A percentile compares a stretch with the other conserved stretches of the same genome.
Conservation (phyloP, 2,797 vertebrate genomes). For the Myotis myotis region DNA sequence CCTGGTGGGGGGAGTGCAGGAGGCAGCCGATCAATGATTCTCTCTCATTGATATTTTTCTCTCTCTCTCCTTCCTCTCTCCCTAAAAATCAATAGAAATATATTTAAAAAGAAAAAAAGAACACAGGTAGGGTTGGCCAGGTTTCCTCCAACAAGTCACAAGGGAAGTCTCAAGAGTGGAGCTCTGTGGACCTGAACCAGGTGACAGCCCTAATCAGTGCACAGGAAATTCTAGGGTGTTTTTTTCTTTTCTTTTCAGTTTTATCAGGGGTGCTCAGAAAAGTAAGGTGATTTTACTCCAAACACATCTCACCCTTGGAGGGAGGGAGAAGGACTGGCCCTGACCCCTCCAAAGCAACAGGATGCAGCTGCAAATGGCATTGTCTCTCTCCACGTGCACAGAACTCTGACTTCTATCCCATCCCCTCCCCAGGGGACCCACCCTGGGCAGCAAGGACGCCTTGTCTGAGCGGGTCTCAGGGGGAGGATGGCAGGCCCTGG, state of each 20-base stretch:
- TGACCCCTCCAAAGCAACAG: background rate
- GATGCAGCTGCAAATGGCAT: background rate
- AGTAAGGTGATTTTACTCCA: background rate
- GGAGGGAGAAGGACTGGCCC: background rate
- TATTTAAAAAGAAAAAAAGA: background rate
- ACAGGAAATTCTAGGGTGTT: background rate
- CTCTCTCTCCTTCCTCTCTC: too few relatives aligned
- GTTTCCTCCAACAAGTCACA: background rate
- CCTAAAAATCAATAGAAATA: too few relatives aligned
- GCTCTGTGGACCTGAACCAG: background rate
- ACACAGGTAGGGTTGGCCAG: background rate
- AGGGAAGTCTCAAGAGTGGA: background rate
- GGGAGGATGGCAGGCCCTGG: background rate
- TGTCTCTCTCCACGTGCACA: background rate
- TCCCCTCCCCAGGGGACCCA: background rate
- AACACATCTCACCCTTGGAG: background rate
- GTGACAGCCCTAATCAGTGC: background rate
- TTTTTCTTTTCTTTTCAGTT: background rate
- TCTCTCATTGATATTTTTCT: too few relatives aligned
- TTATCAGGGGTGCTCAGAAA: background rate
- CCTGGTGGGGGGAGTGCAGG: too few relatives aligned
- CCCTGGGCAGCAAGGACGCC: fast-evolving
- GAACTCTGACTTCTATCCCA: background rate
- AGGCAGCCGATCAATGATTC: too few relatives aligned
- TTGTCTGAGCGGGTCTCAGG: background rate